Evolutionary conservation across 2,888 invertebrate species (phyloP).

Genomic region (Andrena flavipes): DNA sequence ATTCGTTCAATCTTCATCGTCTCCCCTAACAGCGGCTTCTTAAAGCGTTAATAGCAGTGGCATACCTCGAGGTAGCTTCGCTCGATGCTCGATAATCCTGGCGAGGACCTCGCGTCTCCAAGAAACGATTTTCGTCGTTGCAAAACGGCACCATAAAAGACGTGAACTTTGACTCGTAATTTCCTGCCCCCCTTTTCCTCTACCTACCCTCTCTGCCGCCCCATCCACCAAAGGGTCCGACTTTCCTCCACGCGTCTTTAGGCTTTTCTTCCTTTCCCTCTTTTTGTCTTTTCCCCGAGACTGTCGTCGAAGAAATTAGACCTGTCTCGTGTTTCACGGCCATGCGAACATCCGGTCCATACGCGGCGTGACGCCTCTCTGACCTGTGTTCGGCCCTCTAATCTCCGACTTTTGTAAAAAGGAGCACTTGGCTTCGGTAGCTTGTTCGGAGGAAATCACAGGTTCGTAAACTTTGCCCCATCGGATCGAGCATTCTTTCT

Average conservation of each 20-base stretch:
- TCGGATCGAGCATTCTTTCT: not conserved
- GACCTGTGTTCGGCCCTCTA: conserved; percentile 20
- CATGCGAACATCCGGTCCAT: conserved; percentile 73
- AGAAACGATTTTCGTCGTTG: conserved; percentile 61
- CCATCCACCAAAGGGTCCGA: conserved; percentile 52
- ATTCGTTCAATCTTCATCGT: too few relatives aligned
- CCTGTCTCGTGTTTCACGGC: conserved; percentile 74
- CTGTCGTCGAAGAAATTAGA: conserved; percentile 76
- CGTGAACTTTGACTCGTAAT: conserved; percentile 63
- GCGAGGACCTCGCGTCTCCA: not conserved
- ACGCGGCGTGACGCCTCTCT: conserved; percentile 61
- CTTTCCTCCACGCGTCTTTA: conserved; percentile 49
- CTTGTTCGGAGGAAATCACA: not conserved
- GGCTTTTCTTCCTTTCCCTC: conserved; percentile 59
- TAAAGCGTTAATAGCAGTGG: too few relatives aligned
- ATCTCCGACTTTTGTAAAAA: conserved; percentile 15
- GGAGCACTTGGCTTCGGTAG: not conserved
- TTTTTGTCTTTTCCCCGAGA: conserved; percentile 61
- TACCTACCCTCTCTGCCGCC: conserved; percentile 3
- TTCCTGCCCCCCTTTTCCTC: conserved; percentile 62
- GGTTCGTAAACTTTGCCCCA: not conserved
- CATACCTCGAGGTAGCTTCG: not conserved
- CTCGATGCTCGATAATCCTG: not conserved
- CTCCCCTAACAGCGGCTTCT: too few relatives aligned
- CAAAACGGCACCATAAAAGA: conserved; percentile 53